Evolutionary conservation across 2,797 vertebrate genomes (phyloP).

Genomic region (Rhynchonycteris naso): DNA sequence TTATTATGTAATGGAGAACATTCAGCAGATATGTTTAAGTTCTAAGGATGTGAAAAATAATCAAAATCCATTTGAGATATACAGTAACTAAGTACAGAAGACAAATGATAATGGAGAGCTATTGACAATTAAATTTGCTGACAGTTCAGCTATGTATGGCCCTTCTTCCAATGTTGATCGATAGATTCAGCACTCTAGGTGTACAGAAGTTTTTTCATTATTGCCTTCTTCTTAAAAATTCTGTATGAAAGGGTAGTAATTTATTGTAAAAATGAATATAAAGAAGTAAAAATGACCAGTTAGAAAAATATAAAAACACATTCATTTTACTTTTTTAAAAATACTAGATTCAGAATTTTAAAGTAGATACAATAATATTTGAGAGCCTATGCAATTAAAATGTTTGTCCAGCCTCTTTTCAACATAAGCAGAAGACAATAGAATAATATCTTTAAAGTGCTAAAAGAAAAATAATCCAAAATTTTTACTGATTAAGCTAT

Average conservation of each 20-base stretch:
- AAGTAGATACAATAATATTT: conserved; percentile 6
- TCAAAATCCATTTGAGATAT: conserved; percentile 76
- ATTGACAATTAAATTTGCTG: conserved; percentile 71
- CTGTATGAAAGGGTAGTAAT: neutral
- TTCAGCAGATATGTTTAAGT: conserved; percentile 77
- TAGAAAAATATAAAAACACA: conserved; percentile 16
- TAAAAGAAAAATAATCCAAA: neutral
- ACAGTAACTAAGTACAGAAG: conserved; percentile 60
- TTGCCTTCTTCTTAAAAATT: neutral
- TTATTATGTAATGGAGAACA: conserved; percentile 79
- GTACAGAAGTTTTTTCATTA: conserved; percentile 10
- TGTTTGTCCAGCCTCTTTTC: neutral
- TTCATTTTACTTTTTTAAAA: conserved; percentile 36
- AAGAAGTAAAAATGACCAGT: conserved; percentile 44
- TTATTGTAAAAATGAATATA: neutral
- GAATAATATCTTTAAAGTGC: conserved; percentile 5
- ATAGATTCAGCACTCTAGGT: conserved; percentile 9
- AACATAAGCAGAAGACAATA: neutral
- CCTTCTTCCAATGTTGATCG: neutral
- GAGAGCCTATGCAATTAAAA: neutral
- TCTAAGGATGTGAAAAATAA: conserved; percentile 73
- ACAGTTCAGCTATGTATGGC: neutral
- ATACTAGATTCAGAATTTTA: conserved; percentile 39
- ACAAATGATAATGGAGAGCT: conserved; percentile 71
- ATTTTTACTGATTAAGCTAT: conserved; percentile 8